phyloP scores from a whole-genome alignment of 2,888 invertebrate species.

The Clanis bilineata region DNA sequence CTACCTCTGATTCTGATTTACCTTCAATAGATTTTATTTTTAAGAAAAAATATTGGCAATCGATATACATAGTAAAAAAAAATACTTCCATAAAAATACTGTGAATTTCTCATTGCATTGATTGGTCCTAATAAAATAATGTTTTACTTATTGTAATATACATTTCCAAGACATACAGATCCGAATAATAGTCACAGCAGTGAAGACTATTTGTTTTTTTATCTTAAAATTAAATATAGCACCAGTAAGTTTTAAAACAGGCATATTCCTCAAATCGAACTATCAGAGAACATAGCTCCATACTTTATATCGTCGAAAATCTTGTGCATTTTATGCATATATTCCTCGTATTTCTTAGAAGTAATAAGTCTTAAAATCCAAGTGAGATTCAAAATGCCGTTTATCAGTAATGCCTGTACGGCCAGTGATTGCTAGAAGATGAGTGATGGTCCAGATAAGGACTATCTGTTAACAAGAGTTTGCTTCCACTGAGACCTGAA shows the following conservation, averaged over 20 bases:
- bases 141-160: no score
- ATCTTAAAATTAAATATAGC: neutral
- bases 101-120: no score
- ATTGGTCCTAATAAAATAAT: no score
- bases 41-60: no score
- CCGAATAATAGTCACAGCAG: neutral
- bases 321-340: conserved; percentile 1
- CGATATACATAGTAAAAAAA: no score
- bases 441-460: conserved; percentile 83
- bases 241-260: neutral
- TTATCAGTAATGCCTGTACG: conserved; percentile 67
- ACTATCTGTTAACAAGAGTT: conserved; percentile 83
- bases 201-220: neutral
- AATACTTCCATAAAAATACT: no score
- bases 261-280: neutral
- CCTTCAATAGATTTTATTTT: no score
- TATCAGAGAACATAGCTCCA: neutral
- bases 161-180: neutral
- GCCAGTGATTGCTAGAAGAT: conserved; percentile 79
- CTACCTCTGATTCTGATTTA: no score
- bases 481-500: conserved; percentile 83
- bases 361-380: neutral
- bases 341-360: neutral
- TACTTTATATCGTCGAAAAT: neutral
- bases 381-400: conserved; percentile 15